A percentile compares a stretch with the other conserved stretches of the same genome.
phyloP scores from a whole-genome alignment of 2,113 vertebrate genomes.

The Cryptotis parvus region DNA sequence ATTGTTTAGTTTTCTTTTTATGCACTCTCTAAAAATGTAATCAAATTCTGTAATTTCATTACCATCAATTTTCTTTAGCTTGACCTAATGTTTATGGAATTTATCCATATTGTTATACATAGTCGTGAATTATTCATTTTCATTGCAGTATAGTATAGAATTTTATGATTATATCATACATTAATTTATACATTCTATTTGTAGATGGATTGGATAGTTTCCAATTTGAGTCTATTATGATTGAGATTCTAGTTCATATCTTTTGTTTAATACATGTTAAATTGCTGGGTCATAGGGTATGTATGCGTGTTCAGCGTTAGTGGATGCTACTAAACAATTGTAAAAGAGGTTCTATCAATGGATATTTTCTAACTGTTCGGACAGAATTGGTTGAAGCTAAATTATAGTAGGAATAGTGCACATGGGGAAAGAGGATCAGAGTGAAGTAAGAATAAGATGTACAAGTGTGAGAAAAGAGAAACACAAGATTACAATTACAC shows the following conservation, averaged over 20 bases:
- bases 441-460: not conserved
- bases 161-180: constrained; percentile 31
- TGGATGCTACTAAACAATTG: constrained; percentile 8
- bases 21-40: not conserved
- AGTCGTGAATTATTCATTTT: constrained; percentile 44
- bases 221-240: not conserved
- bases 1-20: constrained; percentile 21
- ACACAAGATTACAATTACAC: not conserved
- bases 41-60: not conserved
- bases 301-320: constrained; percentile 1
- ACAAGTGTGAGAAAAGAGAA: not conserved
- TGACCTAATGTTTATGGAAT: constrained; percentile 24
- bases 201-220: constrained; percentile 12
- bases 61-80: not conserved
- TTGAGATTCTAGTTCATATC: constrained; percentile 2
- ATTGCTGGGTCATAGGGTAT: not conserved
- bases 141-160: not conserved
- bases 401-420: not conserved
- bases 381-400: not conserved
- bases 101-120: not conserved
- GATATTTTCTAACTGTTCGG: not conserved
- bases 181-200: constrained; percentile 25
- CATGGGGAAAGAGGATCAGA: not conserved
- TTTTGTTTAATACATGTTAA: not conserved
- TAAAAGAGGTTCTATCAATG: not conserved